Percentiles rank a stretch among this genome's conserved stretches.
phyloP scores from a whole-genome alignment of 2,888 invertebrate species.

The Catocala fraxini region DNA sequence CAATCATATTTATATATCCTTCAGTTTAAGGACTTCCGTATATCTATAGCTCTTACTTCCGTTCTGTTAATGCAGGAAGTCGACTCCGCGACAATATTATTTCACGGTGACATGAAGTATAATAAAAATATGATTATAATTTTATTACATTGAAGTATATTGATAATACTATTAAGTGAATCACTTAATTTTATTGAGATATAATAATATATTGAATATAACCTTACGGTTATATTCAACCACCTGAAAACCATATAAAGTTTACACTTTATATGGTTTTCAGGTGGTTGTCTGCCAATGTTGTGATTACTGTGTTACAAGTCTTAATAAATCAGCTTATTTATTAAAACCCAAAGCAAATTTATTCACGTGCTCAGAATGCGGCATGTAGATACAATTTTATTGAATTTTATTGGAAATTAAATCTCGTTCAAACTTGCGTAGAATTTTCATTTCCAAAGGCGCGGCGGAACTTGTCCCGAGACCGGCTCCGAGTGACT shows the following conservation, averaged over 20 bases:
- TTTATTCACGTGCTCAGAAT: no score
- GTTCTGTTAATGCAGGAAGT: conserved; percentile 39
- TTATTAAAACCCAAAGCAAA: no score
- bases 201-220: no score
- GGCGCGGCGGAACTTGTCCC: background rate
- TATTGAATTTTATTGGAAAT: conserved; percentile 4
- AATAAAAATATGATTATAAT: conserved; percentile 7
- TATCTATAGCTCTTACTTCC: conserved; percentile 44
- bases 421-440: background rate
- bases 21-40: conserved; percentile 48
- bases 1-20: conserved; percentile 42
- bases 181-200: background rate
- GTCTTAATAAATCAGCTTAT: no score
- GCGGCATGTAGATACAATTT: no score
- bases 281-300: no score
- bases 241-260: no score
- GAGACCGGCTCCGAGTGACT: conserved; percentile 11
- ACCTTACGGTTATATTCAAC: no score
- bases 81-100: conserved; percentile 31
- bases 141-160: no score
- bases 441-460: conserved; percentile 1
- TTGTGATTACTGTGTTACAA: no score
- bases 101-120: conserved; percentile 28
- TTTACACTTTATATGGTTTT: no score
- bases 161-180: conserved; percentile 8